Base-by-base conservation (phyloP, 2,113 vertebrate genomes). In the Myrmecophaga tridactyla region DNA sequence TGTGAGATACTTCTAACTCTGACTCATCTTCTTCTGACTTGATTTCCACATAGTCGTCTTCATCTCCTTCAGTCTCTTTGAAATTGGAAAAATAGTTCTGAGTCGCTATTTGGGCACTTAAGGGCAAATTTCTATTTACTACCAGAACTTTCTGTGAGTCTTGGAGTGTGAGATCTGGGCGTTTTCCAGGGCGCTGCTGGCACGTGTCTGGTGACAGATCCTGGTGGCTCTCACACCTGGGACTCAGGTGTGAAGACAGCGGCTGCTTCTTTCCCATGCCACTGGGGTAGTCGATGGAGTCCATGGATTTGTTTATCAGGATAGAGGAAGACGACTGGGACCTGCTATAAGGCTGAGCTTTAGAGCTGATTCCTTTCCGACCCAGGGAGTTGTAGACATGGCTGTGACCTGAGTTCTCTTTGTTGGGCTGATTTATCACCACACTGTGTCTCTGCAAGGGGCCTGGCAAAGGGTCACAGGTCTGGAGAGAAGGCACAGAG, bases 1-100 rank as follows among this genome's bases (percentile, higher is more conserved):
- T 96, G 53, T 89, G 97, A 43, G 78, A 90, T 6, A 72, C 63
- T 82, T 98, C 98, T 58, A 97, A 17, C 53, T 98, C 98, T 7
- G 97, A 97, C 70, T 98, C 98, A 0, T 99, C 99, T 58, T 99
- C 99, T 96, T 99, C 99, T 0, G 99, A 99, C 95, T 99, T 99
- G 94, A 99, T 99, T 98, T 99, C 99, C 14, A 99, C 99, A 8
- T 99, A 99, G 97, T 99, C 99, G 2, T 99, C 99, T 60, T 98
- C 98, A 13, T 99, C 99, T 60, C 98, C 99, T 36, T 99, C 99
- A 7, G 98, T 98, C 98, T 99, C 99, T 98, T 99, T 99, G 97
- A 99, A 99, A 97, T 99, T 99, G 4, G 98, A 99, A 97, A 99
- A 98, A 97, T 99, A 99, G 98, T 99, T 99, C 97, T 99, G 99